These are phyloP conservation scores for Eutrigla gurnardus DNA, from an alignment of 2,797 vertebrate genomes.

Conservation along the genomic window DNA sequence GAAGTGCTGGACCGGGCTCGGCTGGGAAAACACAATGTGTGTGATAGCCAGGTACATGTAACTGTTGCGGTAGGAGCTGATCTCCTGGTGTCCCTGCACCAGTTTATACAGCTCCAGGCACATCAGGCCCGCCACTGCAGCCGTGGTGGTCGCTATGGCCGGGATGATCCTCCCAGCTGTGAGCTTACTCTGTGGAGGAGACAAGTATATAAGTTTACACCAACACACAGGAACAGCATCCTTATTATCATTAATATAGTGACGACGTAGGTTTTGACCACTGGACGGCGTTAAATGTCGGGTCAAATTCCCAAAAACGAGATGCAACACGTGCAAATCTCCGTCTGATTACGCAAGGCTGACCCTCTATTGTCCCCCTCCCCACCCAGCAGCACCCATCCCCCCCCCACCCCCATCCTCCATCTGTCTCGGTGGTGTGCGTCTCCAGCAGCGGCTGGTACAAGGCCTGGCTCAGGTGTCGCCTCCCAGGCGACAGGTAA, in stretches of 20 bases:
- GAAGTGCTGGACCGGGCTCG: slow-evolving; percentile 61
- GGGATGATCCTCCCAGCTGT: slow-evolving; percentile 90
- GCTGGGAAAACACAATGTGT: slow-evolving; percentile 71
- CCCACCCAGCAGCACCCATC: slow-evolving; percentile 27
- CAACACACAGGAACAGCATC: not conserved
- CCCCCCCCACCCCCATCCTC: slow-evolving; percentile 29
- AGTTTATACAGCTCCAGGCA: slow-evolving; percentile 92
- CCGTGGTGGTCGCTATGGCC: slow-evolving; percentile 90
- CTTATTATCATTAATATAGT: not conserved
- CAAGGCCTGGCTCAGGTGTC: slow-evolving; percentile 78
- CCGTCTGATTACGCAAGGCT: slow-evolving; percentile 26
- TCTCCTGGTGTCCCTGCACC: slow-evolving; percentile 77
- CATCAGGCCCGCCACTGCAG: slow-evolving; percentile 88
- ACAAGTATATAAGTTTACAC: not conserved
- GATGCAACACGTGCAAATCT: slow-evolving; percentile 42
- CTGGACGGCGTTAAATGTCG: slow-evolving; percentile 5
- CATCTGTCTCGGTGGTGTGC: slow-evolving; percentile 43
- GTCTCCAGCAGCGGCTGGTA: slow-evolving; percentile 48
- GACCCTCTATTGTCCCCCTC: slow-evolving; percentile 57
- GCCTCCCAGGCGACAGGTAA: slow-evolving; percentile 80
- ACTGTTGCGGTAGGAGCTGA: slow-evolving; percentile 81
- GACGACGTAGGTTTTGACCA: not conserved
- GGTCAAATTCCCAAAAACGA: slow-evolving; percentile 32
- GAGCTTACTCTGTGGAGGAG: slow-evolving; percentile 85
- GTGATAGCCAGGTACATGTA: slow-evolving; percentile 81